Evolutionary conservation across 2,888 invertebrate genomes (phyloP).

Genomic region (Carcina quercana): DNA sequence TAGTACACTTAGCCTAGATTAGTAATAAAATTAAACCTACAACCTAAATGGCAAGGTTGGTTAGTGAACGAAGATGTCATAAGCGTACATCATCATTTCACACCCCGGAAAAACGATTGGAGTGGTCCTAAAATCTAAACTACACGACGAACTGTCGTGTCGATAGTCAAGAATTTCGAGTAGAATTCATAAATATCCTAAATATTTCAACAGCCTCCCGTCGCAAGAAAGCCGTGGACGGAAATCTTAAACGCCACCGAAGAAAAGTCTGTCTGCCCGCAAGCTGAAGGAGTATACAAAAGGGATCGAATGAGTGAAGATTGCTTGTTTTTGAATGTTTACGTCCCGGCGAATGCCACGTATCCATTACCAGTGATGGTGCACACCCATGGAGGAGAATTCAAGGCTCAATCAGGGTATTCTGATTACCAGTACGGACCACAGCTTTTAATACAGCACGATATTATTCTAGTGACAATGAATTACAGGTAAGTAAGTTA

Average conservation of each 20-base stretch:
- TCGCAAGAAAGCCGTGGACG: constrained; percentile 24
- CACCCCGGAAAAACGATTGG: too few relatives aligned
- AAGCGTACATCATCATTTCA: too few relatives aligned
- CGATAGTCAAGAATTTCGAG: too few relatives aligned
- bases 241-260: constrained; percentile 21
- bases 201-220: constrained; percentile 20
- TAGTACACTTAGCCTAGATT: too few relatives aligned
- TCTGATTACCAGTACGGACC: constrained; percentile 26
- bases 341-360: constrained; percentile 20
- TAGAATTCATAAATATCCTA: too few relatives aligned
- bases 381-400: constrained; percentile 35
- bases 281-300: constrained; percentile 13
- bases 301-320: constrained; percentile 25
- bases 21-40: too few relatives aligned
- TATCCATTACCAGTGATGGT: constrained; percentile 27
- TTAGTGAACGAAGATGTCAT: too few relatives aligned
- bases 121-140: too few relatives aligned
- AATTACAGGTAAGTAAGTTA: constrained; percentile 37
- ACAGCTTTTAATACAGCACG: constrained; percentile 26
- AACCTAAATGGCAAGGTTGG: too few relatives aligned
- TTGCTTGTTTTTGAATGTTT: constrained; percentile 26
- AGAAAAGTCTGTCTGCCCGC: constrained; percentile 24
- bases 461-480: constrained; percentile 36
- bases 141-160: too few relatives aligned
- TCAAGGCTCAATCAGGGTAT: constrained; percentile 24